Evolutionary conservation across 2,888 invertebrate species (phyloP), one percentile per base, ranked within the genome.

Genomic region (Volucella zonaria): DNA sequence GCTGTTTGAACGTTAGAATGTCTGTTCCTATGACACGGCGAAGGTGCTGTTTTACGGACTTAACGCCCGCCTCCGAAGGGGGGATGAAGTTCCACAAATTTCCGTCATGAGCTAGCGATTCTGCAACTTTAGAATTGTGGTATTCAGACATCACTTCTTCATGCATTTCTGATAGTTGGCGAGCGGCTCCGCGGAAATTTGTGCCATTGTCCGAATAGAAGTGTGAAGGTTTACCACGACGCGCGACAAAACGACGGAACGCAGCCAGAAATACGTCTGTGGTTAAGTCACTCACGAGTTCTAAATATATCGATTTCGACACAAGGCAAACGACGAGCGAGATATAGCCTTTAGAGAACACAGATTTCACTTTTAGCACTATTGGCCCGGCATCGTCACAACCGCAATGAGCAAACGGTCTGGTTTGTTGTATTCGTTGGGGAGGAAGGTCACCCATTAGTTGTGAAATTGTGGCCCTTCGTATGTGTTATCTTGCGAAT

Each of bases 261-360:
- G 67, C 67, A 12, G 54, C 42, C 8, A 68, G 18, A 12, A 68
- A 68, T 14, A 52, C 54, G 31, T 68, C 67, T 9, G 54, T 68
- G 8, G 54, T 68, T 9, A 68, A 31, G 11, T 68, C 67, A 11
- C 42, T 68, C 9, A 68, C 67, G 23, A 68, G 42, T n/a, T 68
- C 67, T 10, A 68, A 6, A 18, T 68, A 52, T n/a, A 68, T 43
- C 0, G 40, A 11, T 18, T 52, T 51, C 6, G 52, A 23, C 2
- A 31, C n/a, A 6, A 68, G 11, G 12, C 67, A 68, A 6, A 68
- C 51, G 14, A 68, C 42, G 3, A 68, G 10, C 1, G 54, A 59
- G n/a, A n/a, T n/a, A n/a, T n/a, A n/a, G 9, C 11, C 38, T 18
- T 47, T 47, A 12, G 47, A 47, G 47, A 47, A n/a, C 9, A 6